Percentiles rank a stretch among this genome's conserved stretches.
Conservation (phyloP, 2,888 invertebrate species). For the Netelia fuscicornis region DNA sequence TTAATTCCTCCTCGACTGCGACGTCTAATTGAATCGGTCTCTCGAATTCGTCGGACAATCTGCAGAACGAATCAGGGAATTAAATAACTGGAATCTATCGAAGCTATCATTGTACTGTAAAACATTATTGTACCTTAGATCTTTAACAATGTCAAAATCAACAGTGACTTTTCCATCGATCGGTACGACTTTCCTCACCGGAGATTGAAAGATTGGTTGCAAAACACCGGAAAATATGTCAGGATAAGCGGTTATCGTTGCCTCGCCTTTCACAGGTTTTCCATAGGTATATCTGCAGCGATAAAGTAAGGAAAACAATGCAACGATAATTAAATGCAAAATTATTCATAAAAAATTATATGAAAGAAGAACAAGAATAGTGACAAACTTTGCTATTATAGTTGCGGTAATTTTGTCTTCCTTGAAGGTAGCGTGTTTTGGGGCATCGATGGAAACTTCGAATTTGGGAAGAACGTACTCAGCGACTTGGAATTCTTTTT, state of each 20-base stretch:
- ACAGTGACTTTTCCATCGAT: conserved; percentile 91
- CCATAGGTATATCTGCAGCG: conserved; percentile 92
- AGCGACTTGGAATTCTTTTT: conserved; percentile 92
- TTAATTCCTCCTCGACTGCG: conserved; percentile 95
- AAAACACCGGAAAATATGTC: conserved; percentile 92
- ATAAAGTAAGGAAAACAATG: background rate
- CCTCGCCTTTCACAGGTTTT: conserved; percentile 94
- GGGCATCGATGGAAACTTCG: conserved; percentile 93
- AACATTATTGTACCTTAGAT: conserved; percentile 85
- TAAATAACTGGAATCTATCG: background rate
- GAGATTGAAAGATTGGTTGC: conserved; percentile 91
- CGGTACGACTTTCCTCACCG: conserved; percentile 87
- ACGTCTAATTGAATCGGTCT: conserved; percentile 94
- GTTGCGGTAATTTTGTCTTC: conserved; percentile 92
- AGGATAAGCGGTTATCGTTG: conserved; percentile 93
- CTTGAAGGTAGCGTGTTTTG: conserved; percentile 92
- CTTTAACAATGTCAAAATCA: conserved; percentile 91
- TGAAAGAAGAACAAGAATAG: background rate
- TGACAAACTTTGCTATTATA: conserved; percentile 92
- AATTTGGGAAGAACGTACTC: conserved; percentile 98
- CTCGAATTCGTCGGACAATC: conserved; percentile 92
- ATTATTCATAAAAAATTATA: background rate
- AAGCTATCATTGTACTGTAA: background rate
- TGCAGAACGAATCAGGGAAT: conserved; percentile 75
- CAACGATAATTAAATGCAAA: conserved; percentile 16